These are phyloP conservation scores for Mustelus asterias DNA, from an alignment of 2,113 vertebrate species.

Conservation along the genomic window DNA sequence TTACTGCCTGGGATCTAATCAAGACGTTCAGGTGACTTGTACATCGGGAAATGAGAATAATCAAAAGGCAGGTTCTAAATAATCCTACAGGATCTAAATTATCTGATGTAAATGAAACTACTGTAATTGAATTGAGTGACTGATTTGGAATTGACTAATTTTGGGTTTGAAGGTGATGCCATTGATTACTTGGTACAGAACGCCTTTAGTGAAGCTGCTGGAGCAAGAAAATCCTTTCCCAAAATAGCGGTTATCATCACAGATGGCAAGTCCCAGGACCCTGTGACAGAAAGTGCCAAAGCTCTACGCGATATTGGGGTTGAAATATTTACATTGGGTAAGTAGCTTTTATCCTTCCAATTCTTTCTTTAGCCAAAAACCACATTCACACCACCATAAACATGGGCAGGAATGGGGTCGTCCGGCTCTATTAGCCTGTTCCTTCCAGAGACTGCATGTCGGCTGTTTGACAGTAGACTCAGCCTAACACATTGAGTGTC, in stretches of 20 bases:
- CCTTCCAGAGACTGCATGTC: background rate
- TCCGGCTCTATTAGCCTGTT: background rate
- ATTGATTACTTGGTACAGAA: constrained; percentile 74
- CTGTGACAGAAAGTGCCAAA: constrained; percentile 70
- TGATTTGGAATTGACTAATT: background rate
- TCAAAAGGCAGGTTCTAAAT: background rate
- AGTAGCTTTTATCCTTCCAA: constrained; percentile 27
- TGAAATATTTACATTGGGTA: constrained; percentile 92
- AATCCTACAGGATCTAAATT: background rate
- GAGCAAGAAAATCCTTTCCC: constrained; percentile 77
- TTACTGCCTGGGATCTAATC: background rate
- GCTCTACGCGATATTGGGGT: constrained; percentile 76
- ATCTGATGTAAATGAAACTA: background rate
- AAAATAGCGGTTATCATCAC: constrained; percentile 88
- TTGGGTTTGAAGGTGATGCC: constrained; percentile 66
- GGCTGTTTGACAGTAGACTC: background rate
- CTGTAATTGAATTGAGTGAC: background rate
- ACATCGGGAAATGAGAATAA: background rate
- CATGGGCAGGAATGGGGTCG: background rate
- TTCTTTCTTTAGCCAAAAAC: background rate
- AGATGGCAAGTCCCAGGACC: constrained; percentile 80
- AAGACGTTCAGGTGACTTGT: background rate
- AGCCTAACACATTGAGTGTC: background rate
- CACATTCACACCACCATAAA: background rate
- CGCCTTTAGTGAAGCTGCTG: constrained; percentile 69